Base-by-base conservation (phyloP, 2,113 vertebrate genomes). In the Myrmophylax atrothorax region DNA sequence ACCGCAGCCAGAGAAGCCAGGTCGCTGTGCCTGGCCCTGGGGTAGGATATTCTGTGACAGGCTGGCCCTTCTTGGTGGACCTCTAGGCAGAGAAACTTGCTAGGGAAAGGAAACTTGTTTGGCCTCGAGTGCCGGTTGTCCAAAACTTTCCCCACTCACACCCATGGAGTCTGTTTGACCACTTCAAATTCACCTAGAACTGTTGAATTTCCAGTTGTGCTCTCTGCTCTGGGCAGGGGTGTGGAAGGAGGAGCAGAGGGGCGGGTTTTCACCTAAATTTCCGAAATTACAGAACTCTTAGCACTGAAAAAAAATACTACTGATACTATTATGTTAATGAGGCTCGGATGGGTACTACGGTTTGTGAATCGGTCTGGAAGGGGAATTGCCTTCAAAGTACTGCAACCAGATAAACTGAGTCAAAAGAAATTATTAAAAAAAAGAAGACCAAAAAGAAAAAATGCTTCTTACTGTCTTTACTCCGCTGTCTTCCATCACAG, bases 271-370 rank as follows among this genome's bases (percentile, higher is more conserved):
- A 56, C 15, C 10, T 84, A 37, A 42, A 40, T 66, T 77, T 77
- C 18, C 22, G 33, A 66, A 89, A 74, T 14, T 12, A n/a, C 3
- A 69, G 20, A 56, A 25, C 40, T 50, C 5, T 2, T 7, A 66
- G 14, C 0, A 0, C 53, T 85, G 62, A 70, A 86, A 79, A 81
- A 78, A 81, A 77, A 14, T 28, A 14, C 10, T 44, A 13, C 7
- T 24, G 12, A 13, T 33, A n/a, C 60, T 9, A 18, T 49, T 53
- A 7, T 14, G 28, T 2, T 87, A 42, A 46, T 10, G 15, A 73
- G 33, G 33, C 38, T 7, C 1, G 3, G 28, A 26, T 35, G 1
- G 1, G 14, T 62, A 23, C 13, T 6, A 12, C 3, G 4, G 19
- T 60, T 68, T 75, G 28, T 46, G 56, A 91, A 53, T 35, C 0